Evolutionary conservation across 1,140 invertebrate genomes (phyloP), one percentile per base, ranked within the genome.

Genomic region (Batillaria attramentaria): DNA sequence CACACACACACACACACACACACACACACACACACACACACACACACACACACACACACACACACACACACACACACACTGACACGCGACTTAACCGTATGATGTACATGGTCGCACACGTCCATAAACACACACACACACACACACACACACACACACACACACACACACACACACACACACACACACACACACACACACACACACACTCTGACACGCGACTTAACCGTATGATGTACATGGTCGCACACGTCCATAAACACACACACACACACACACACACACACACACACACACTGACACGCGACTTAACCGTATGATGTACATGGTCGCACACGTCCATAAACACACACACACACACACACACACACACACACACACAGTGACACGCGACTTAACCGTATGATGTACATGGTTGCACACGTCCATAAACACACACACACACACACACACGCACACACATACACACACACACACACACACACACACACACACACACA

Each of bases 141-240:
- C 57, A 60, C 57, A 60, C 10, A 60, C 57, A 60, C 57, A 60
- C 57, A 60, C 57, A 60, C 10, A 60, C 57, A 60, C 57, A 60
- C 57, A 60, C 57, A 60, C 57, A 60, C 57, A 60, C 57, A 60
- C 57, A 60, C 57, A 60, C n/a, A n/a, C n/a, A n/a, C n/a, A n/a
- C n/a, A n/a, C n/a, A n/a, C n/a, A n/a, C n/a, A n/a, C n/a, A n/a
- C n/a, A n/a, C n/a, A n/a, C n/a, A n/a, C 1, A 60, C 57, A 60
- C 57, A 60, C 57, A 60, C 57, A 60, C 57, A 60, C 46, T n/a
- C 16, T 54, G 46, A 54, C 16, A n/a, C 46, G 46, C 46, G 46
- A n/a, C n/a, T n/a, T n/a, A n/a, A n/a, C n/a, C n/a, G n/a, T n/a
- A n/a, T n/a, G n/a, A n/a, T n/a, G n/a, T n/a, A n/a, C n/a, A n/a